Evolutionary conservation across 1,140 invertebrate genomes (phyloP), one percentile per base, ranked within the genome.

Genomic region (Idris sp.): DNA sequence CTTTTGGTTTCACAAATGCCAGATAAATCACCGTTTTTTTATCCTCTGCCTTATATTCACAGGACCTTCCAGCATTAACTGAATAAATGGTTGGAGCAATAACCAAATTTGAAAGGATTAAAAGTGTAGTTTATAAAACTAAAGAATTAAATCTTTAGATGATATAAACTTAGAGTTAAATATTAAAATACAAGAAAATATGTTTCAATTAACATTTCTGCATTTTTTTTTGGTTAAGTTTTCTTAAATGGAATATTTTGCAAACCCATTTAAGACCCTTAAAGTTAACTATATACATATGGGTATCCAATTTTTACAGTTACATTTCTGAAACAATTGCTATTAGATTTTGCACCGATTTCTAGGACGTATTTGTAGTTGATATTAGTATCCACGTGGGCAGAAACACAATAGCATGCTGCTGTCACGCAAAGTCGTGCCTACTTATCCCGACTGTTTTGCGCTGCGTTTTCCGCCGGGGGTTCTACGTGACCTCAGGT

Each of bases 371-470:
- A 77, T 76, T 78, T 76, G 76, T 74, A 62, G 67, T 69, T 49
- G 67, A 79, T 78, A 79, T 78, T 78, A 76, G 74, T 56, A 58
- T 74, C 78, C 78, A 79, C 78, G 78, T 79, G 76, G 76, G 78
- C 67, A 77, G 78, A 64, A 75, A 78, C 76, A 80, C 78, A 80
- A 80, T 78, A 38, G 76, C 76, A 14, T 48, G 62, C 44, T 67
- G 49, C 56, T 76, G 58, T 71, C 73, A 53, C 36, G 31, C 59
- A 51, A 58, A 61, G 41, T 72, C 59, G 58, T 69, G 51, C 59
- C 40, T 69, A 26, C 74, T 71, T 76, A 76, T 74, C 73, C n/a
- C 73, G 15, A 67, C 40, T 67, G 56, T 75, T 68, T 58, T 59
- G 64, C 16, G 64, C 54, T 71, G 31, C 44, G 68, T 58, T 69